Conservation (phyloP, 1,140 invertebrate genomes). For the Drosophila nigromelanica region DNA sequence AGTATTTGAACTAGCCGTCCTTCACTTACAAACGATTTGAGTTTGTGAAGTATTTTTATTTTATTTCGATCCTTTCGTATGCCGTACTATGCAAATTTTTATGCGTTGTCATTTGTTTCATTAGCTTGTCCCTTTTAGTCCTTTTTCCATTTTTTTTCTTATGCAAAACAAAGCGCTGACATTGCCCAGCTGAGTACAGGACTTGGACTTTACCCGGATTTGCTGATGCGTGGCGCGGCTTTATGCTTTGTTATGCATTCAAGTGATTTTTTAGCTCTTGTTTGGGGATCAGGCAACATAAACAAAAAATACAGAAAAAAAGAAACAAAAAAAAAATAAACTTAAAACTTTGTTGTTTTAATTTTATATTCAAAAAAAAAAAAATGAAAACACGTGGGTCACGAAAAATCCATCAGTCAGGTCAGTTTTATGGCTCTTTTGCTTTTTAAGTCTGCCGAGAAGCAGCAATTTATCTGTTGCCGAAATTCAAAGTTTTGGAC, state of each 20-base stretch:
- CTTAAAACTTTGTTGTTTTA: conserved; percentile 40
- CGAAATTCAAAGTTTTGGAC: conserved; percentile 22
- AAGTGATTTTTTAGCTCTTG: conserved; percentile 38
- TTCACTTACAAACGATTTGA: conserved; percentile 20
- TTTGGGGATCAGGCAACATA: neutral
- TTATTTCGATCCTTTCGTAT: conserved; percentile 10
- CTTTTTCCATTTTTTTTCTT: conserved; percentile 6
- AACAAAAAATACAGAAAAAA: neutral
- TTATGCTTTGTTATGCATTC: conserved; percentile 61
- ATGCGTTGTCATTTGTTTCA: conserved; percentile 57
- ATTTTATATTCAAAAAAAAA: conserved; percentile 10
- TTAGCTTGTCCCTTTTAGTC: conserved; percentile 43
- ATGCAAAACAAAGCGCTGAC: conserved; percentile 35
- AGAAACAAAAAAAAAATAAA: conserved; percentile 16
- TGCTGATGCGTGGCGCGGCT: conserved; percentile 40
- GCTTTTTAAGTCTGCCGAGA: neutral
- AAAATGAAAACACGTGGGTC: neutral
- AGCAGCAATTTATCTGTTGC: conserved; percentile 15
- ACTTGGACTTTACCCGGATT: conserved; percentile 31
- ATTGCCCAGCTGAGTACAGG: conserved; percentile 18
- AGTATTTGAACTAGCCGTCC: neutral
- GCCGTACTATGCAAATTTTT: conserved; percentile 44
- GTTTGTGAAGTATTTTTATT: conserved; percentile 29
- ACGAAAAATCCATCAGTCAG: conserved; percentile 6
- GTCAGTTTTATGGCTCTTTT: conserved; percentile 23